Conservation (phyloP, 1,140 invertebrate species). For the Cataglyphis hispanica region DNA sequence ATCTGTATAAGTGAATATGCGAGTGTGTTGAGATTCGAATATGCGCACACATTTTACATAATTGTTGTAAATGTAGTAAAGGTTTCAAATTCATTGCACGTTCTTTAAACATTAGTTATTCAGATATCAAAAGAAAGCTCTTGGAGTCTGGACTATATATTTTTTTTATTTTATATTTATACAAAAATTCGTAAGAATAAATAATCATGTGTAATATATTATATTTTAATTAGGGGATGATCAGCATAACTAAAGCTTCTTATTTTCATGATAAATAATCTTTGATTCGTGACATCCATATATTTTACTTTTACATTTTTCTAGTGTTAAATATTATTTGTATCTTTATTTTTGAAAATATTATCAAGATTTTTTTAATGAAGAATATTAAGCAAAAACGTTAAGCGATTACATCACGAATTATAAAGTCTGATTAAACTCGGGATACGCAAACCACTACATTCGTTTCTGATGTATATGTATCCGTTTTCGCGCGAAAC, state of each 20-base stretch:
- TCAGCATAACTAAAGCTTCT: neutral
- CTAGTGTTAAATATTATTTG: neutral
- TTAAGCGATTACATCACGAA: neutral
- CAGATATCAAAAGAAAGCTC: neutral
- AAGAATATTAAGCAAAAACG: too few species aligned
- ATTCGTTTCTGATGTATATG: neutral
- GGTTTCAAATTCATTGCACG: too few species aligned
- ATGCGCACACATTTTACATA: neutral
- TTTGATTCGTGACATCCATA: neutral
- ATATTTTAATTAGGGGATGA: neutral
- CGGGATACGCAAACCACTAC: neutral
- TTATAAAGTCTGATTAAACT: neutral
- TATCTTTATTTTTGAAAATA: too few species aligned
- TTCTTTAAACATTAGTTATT: neutral
- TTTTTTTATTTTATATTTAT: neutral
- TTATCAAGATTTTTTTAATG: too few species aligned
- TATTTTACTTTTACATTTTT: neutral
- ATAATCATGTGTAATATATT: neutral
- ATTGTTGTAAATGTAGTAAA: neutral
- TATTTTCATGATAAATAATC: neutral
- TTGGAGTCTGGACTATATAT: neutral
- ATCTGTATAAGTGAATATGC: constrained; percentile 53
- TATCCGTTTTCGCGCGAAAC: neutral
- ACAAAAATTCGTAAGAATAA: neutral
- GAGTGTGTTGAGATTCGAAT: constrained; percentile 69